Base-by-base conservation (phyloP, 2,113 vertebrate species). In the Pyxicephalus adspersus region DNA sequence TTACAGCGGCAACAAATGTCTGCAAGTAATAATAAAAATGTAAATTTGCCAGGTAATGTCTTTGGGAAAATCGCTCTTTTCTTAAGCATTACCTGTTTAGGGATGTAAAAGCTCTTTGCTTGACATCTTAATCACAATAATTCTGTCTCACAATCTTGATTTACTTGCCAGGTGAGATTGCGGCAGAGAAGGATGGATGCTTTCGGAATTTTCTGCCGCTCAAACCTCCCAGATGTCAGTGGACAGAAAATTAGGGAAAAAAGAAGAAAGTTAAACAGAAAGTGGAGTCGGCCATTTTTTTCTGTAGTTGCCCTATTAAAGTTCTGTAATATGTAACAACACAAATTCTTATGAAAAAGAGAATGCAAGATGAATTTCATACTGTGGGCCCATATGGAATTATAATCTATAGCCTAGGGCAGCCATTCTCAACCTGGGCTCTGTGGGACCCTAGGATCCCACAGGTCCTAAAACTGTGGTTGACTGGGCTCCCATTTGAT, bases 141-240 rank as follows among this genome's bases (percentile, higher is more conserved):
- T 94, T 87, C 87, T 83, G 38, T 83, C 65, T 87, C 86, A 91
- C 90, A 91, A 89, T 87, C 84, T 87, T 91, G 86, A 75, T 82
- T 82, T 82, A 75, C 61, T 66, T 66, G 70, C 61, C 89, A 91
- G 90, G 89, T 92, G 86, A 90, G 89, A 90, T 89, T 94, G 86
- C 83, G 88, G 87, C 82, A 88, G 83, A 90, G 88, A 91, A 90
- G 86, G 91, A 84, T 64, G 84, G 11, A 84, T 58, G 5, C 5
- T 45, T 8, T 38, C 93, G 91, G 90, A 92, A 89, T 93, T 91
- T 88, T 77, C 29, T 86, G 84, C 92, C 87, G 92, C 89, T 87
- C 64, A 25, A 7, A 3, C 5, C 54, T 13, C 60, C 17, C 50
- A 73, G 78, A 54, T 28, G 38, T 31, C 45, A 45, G 20, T 26